Conservation (phyloP, 2,113 vertebrate species). For the Neodon shergylaensis region DNA sequence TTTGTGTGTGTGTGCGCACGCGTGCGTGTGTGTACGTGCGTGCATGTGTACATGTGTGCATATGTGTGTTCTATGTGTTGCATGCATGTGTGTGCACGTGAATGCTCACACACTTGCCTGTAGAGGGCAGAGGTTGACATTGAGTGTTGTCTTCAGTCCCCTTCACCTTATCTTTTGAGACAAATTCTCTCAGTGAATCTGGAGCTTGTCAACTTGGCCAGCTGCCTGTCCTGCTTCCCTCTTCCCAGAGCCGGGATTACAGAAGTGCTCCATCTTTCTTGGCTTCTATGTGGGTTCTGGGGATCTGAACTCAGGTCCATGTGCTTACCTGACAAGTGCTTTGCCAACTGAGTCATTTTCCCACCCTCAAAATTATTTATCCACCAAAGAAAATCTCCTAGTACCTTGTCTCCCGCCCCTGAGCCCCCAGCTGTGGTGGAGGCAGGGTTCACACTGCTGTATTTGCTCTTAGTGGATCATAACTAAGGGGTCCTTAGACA, state of each 20-base stretch:
- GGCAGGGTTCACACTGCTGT: background rate
- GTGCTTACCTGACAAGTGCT: background rate
- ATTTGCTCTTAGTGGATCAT: background rate
- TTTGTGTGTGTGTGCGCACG: background rate
- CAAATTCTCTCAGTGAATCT: background rate
- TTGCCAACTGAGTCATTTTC: background rate
- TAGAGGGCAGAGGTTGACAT: background rate
- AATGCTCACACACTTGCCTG: background rate
- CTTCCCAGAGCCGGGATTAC: background rate
- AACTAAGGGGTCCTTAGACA: background rate
- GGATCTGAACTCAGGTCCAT: background rate
- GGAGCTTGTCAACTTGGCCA: background rate
- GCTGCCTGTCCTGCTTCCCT: background rate
- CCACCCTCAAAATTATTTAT: background rate
- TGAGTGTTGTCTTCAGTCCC: background rate
- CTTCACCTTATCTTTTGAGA: background rate
- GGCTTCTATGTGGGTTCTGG: background rate
- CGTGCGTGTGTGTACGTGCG: fast-evolving
- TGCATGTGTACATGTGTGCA: background rate
- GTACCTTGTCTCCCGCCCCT: background rate
- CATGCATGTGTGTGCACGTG: background rate
- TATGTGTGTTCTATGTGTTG: too few species aligned
- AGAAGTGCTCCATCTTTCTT: background rate
- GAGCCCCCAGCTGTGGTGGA: background rate
- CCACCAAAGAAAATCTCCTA: background rate